Evolutionary conservation across 2,888 invertebrate genomes (phyloP).

Genomic region (Peribatodes rhomboidaria): DNA sequence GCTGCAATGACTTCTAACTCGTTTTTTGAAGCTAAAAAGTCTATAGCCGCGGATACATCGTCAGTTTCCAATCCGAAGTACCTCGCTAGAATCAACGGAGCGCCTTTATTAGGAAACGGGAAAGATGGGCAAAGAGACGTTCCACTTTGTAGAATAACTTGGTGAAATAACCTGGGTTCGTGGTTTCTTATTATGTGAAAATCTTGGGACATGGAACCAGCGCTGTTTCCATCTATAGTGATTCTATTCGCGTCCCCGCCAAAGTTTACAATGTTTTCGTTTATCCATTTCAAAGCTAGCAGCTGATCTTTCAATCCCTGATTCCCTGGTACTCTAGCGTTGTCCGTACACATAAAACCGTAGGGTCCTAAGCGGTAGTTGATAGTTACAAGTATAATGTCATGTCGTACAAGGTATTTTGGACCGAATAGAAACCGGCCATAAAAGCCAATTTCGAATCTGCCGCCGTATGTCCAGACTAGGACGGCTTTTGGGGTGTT

Average conservation of each 20-base stretch:
- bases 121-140: constrained; percentile 49
- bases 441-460: constrained; percentile 55
- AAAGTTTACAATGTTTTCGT: constrained; percentile 65
- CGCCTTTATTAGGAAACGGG: constrained; percentile 48
- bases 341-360: constrained; percentile 71
- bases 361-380: constrained; percentile 71
- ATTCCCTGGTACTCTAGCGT: constrained; percentile 65
- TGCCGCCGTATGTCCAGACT: constrained; percentile 67
- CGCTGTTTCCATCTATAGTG: constrained; percentile 69
- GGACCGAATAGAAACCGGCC: constrained; percentile 52
- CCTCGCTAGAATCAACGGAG: constrained; percentile 57
- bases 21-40: constrained; percentile 55
- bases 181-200: constrained; percentile 56
- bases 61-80: constrained; percentile 57
- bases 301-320: constrained; percentile 71
- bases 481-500: constrained; percentile 60
- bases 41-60: constrained; percentile 55
- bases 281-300: constrained; percentile 66
- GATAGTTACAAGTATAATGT: constrained; percentile 62
- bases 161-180: constrained; percentile 61
- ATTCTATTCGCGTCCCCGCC: constrained; percentile 67
- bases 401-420: constrained; percentile 57
- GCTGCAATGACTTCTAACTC: constrained; percentile 56
- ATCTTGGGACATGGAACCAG: constrained; percentile 62
- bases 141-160: constrained; percentile 68